These are phyloP conservation scores for Hemicentrotus pulcherrimus DNA, from an alignment of 35 echinoderm and acorn worm genomes.

Conservation along the genomic window DNA sequence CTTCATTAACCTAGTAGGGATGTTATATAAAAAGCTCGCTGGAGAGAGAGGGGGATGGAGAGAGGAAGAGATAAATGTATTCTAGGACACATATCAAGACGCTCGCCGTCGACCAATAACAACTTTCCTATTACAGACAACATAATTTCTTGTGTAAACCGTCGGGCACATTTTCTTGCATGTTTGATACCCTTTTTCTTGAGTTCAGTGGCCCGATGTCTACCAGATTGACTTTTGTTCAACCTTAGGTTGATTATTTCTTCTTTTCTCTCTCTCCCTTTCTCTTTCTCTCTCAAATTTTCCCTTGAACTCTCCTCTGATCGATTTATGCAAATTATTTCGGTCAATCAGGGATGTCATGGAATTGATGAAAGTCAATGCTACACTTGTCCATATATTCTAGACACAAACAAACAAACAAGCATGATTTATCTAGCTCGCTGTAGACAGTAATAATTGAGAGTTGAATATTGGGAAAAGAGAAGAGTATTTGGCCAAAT, in stretches of 20 bases:
- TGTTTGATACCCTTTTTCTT: slow-evolving; percentile 15
- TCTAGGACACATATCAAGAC: slow-evolving; percentile 1
- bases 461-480: not conserved
- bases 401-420: not conserved
- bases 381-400: not conserved
- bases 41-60: not conserved
- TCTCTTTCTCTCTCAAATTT: not conserved
- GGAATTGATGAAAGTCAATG: slow-evolving; percentile 1
- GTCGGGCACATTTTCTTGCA: not conserved
- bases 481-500: not conserved
- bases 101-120: not conserved
- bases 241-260: not conserved
- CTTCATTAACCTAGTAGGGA: not conserved
- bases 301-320: not conserved
- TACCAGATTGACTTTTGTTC: not conserved
- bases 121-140: slow-evolving; percentile 7
- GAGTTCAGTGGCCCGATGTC: slow-evolving; percentile 29
- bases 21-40: not conserved
- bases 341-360: not conserved
- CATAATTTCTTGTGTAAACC: slow-evolving; percentile 37
- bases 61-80: not conserved
- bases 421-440: not conserved
- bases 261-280: not conserved
- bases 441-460: not conserved
- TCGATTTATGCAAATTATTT: slow-evolving; percentile 7